Percentiles rank a stretch among this genome's conserved stretches.
phyloP scores from a whole-genome alignment of 2,113 vertebrate species.

The Actinemys pallida region DNA sequence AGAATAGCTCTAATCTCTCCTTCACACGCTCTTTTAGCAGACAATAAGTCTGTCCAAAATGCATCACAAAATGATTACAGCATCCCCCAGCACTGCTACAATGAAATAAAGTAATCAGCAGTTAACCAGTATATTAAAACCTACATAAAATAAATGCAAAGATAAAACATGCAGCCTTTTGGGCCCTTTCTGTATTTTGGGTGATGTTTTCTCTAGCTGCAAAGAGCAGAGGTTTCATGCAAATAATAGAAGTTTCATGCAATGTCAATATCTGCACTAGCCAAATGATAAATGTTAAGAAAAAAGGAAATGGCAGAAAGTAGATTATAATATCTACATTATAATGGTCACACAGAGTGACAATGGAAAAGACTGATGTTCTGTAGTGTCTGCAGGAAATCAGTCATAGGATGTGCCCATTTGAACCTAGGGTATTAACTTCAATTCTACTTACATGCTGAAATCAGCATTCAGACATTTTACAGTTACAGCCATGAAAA shows the following conservation, averaged over 20 bases:
- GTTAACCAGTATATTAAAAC: background rate
- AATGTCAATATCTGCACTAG: background rate
- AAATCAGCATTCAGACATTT: background rate
- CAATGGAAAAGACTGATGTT: slow-evolving; percentile 56
- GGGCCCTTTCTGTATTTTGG: background rate
- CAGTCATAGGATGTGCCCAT: slow-evolving; percentile 33
- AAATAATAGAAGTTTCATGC: background rate
- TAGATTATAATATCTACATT: slow-evolving; percentile 44
- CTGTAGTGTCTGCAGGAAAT: slow-evolving; percentile 33
- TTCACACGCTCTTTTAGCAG: slow-evolving; percentile 28
- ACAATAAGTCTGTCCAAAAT: slow-evolving; percentile 17
- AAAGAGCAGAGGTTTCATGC: background rate
- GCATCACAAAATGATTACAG: slow-evolving; percentile 5
- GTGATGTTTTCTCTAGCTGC: slow-evolving; percentile 4
- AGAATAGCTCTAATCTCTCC: background rate
- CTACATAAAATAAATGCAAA: slow-evolving; percentile 4
- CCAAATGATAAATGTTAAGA: background rate
- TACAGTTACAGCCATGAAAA: slow-evolving; percentile 10
- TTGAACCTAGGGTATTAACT: background rate
- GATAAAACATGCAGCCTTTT: background rate
- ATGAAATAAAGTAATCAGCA: background rate
- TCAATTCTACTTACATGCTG: background rate
- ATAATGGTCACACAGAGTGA: background rate
- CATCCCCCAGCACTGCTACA: background rate
- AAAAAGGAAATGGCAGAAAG: slow-evolving; percentile 60